A percentile compares a stretch with the other conserved stretches of the same genome.
These are phyloP conservation scores for Andrena praecox DNA, from an alignment of 2,888 invertebrate genomes.

Conservation along the genomic window DNA sequence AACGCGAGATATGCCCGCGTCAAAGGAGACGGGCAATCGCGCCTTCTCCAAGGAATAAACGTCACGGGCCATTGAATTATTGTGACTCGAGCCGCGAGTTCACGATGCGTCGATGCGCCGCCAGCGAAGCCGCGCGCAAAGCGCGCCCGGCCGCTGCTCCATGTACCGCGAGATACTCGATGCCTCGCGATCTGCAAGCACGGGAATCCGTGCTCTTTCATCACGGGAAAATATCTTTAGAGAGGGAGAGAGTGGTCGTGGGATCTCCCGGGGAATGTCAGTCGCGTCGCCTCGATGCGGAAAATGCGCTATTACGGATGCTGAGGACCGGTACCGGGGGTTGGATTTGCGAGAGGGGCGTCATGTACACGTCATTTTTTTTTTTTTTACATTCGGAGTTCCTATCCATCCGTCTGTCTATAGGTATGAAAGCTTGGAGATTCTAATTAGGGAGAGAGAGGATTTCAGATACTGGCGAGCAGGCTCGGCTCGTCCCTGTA, in stretches of 20 bases:
- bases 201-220: constrained; percentile 56
- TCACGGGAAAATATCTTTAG: constrained; percentile 41
- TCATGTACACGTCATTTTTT: background rate
- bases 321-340: background rate
- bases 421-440: too few species aligned
- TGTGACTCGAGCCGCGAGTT: constrained; percentile 63
- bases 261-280: constrained; percentile 16
- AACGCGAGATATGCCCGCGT: background rate
- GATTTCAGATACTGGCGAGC: too few species aligned
- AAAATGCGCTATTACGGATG: constrained; percentile 25
- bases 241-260: background rate
- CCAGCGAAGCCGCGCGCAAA: constrained; percentile 52
- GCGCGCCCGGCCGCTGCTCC: constrained; percentile 50
- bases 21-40: constrained; percentile 5
- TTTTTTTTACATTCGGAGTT: background rate
- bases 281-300: constrained; percentile 14
- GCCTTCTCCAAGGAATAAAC: constrained; percentile 40
- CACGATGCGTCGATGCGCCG: constrained; percentile 26
- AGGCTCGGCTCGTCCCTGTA: too few species aligned
- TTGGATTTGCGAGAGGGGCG: background rate
- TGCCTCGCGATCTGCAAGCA: constrained; percentile 40
- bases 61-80: constrained; percentile 61
- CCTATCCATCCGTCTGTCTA: background rate
- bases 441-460: too few species aligned
- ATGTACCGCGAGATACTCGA: constrained; percentile 66